Conservation (phyloP, 2,113 vertebrate genomes). For the Macquaria australasica region DNA sequence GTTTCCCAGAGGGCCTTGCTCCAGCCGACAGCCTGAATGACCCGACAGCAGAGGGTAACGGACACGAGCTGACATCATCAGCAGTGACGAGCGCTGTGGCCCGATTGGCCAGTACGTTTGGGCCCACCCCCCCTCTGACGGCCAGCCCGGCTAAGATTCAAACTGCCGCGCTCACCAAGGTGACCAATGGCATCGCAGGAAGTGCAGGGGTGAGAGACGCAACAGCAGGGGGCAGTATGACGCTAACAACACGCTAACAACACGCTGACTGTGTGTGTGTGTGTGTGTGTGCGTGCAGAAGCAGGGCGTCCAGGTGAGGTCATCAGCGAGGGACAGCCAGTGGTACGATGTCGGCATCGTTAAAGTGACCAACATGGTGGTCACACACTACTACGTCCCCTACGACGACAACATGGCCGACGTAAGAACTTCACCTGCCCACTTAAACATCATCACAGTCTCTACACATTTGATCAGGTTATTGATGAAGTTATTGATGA, state of each 20-base stretch:
- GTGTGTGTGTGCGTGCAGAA: constrained; percentile 69
- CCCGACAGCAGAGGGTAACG: constrained; percentile 87
- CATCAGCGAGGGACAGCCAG: constrained; percentile 83
- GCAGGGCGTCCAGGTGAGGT: constrained; percentile 78
- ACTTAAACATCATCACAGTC: too few species aligned
- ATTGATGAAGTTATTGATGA: neutral
- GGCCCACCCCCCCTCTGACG: constrained; percentile 67
- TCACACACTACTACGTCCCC: constrained; percentile 89
- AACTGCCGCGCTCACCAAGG: constrained; percentile 79
- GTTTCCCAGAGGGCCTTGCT: constrained; percentile 86
- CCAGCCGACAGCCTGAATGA: constrained; percentile 91
- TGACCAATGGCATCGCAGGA: constrained; percentile 86
- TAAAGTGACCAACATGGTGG: constrained; percentile 90
- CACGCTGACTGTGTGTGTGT: neutral
- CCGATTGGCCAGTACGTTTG: constrained; percentile 86
- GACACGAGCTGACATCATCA: constrained; percentile 82
- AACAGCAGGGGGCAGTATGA: neutral
- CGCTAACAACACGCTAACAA: neutral
- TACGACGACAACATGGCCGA: constrained; percentile 23
- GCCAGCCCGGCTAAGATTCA: constrained; percentile 84
- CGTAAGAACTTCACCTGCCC: constrained; percentile 30
- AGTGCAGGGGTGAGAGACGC: constrained; percentile 22
- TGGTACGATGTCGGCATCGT: constrained; percentile 91
- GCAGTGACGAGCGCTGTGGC: constrained; percentile 82
- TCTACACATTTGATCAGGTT: too few species aligned